These are phyloP conservation scores for Drosophila incognita DNA, from an alignment of 2,888 invertebrate species.

Conservation along the genomic window DNA sequence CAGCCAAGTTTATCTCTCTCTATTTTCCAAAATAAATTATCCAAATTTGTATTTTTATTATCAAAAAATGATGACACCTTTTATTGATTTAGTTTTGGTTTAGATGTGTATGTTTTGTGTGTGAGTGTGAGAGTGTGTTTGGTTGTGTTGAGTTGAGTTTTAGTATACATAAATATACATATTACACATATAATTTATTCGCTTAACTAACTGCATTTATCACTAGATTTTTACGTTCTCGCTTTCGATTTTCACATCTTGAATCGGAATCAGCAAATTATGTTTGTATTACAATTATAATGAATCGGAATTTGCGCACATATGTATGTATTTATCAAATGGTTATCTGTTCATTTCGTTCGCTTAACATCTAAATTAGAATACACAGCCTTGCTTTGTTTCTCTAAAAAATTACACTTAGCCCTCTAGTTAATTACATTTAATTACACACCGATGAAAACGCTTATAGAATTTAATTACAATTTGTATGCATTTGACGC, in stretches of 20 bases:
- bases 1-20: slow-evolving; percentile 44
- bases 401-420: slow-evolving; percentile 82
- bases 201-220: slow-evolving; percentile 72
- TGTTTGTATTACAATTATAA: slow-evolving; percentile 23
- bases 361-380: slow-evolving; percentile 71
- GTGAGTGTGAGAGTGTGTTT: slow-evolving; percentile 23
- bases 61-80: slow-evolving; percentile 79
- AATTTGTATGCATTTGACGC: slow-evolving; percentile 25
- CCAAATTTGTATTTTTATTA: slow-evolving; percentile 49
- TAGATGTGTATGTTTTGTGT: slow-evolving; percentile 4
- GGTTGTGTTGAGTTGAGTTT: slow-evolving; percentile 6
- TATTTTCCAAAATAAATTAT: slow-evolving; percentile 19
- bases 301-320: slow-evolving; percentile 30
- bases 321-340: slow-evolving; percentile 33
- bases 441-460: slow-evolving; percentile 46
- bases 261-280: slow-evolving; percentile 64
- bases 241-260: slow-evolving; percentile 46
- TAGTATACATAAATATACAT: slow-evolving; percentile 55
- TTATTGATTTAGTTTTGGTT: slow-evolving; percentile 76
- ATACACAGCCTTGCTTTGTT: slow-evolving; percentile 84
- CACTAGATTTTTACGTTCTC: slow-evolving; percentile 80
- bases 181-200: slow-evolving; percentile 51
- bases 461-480: slow-evolving; percentile 31
- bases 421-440: slow-evolving; percentile 55
- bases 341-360: slow-evolving; percentile 6